A percentile compares a stretch with the other conserved stretches of the same genome.
Conservation (phyloP, 2,113 vertebrate genomes). For the Amblyornis subalaris region DNA sequence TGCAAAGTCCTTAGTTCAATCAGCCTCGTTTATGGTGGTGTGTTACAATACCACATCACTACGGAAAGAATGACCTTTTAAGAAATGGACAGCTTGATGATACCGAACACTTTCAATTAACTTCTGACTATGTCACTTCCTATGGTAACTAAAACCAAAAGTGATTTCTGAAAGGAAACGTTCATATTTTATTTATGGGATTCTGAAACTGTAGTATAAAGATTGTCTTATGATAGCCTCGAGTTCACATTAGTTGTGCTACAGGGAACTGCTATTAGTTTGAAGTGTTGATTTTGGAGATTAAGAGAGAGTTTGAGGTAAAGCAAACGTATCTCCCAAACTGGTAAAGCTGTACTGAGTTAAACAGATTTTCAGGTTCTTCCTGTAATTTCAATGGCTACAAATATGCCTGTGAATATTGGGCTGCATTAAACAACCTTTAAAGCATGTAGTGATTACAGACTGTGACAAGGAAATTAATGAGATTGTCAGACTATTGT, state of each 20-base stretch:
- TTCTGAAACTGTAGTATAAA: neutral
- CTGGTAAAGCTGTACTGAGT: neutral
- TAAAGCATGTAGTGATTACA: neutral
- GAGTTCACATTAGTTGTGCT: neutral
- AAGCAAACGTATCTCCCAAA: neutral
- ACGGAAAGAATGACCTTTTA: neutral
- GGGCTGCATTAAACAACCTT: neutral
- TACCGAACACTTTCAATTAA: neutral
- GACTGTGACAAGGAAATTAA: neutral
- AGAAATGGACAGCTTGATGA: neutral
- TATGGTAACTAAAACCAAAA: neutral
- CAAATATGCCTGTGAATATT: neutral
- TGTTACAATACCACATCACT: neutral
- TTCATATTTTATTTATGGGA: neutral
- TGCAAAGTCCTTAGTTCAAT: neutral
- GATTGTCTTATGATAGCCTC: neutral
- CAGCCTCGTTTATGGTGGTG: neutral
- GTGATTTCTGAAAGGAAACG: neutral
- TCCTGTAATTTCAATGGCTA: neutral
- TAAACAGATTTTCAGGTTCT: neutral
- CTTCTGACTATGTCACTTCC: neutral
- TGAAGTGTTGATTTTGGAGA: neutral
- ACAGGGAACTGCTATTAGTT: neutral
- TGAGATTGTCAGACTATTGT: neutral
- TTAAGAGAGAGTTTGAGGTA: neutral